Conservation (phyloP, 2,113 vertebrate genomes). For the Gadus chalcogrammus region DNA sequence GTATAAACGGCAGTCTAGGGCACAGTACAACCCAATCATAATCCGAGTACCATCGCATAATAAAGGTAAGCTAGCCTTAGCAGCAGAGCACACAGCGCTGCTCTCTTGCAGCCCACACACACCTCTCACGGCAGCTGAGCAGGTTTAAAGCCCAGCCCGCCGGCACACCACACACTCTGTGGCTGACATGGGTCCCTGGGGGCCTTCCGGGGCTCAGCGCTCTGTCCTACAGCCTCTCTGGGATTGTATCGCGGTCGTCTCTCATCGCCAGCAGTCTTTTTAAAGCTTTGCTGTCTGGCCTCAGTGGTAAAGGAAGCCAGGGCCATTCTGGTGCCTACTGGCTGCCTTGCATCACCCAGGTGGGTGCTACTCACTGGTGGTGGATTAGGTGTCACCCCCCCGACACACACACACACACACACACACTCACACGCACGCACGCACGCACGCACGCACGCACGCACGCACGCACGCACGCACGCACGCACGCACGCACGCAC, state of each 20-base stretch:
- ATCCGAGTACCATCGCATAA: neutral
- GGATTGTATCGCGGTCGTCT: slow-evolving; percentile 25
- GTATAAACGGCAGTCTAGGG: too few relatives aligned
- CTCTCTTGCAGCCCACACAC: slow-evolving; percentile 23
- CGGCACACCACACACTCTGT: slow-evolving; percentile 34
- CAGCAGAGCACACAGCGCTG: neutral
- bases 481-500: too few relatives aligned
- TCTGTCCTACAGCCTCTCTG: slow-evolving; percentile 42
- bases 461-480: too few relatives aligned
- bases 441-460: too few relatives aligned
- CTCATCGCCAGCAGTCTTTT: slow-evolving; percentile 7
- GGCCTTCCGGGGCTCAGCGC: slow-evolving; percentile 27
- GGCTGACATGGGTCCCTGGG: slow-evolving; percentile 39
- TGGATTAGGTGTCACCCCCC: too few relatives aligned
- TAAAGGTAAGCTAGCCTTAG: neutral
- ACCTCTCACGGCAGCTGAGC: slow-evolving; percentile 8
- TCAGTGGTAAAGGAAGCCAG: too few relatives aligned
- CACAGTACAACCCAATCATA: neutral
- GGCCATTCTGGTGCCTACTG: too few relatives aligned
- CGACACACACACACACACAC: too few relatives aligned
- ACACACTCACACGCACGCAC: too few relatives aligned
- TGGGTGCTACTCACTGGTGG: too few relatives aligned
- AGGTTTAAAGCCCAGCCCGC: slow-evolving; percentile 24
- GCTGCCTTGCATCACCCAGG: too few relatives aligned
- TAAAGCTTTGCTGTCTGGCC: neutral